Evolutionary conservation across 2,888 invertebrate species (phyloP), one percentile per base, ranked within the genome.

Genomic region (Sepiola atlantica): DNA sequence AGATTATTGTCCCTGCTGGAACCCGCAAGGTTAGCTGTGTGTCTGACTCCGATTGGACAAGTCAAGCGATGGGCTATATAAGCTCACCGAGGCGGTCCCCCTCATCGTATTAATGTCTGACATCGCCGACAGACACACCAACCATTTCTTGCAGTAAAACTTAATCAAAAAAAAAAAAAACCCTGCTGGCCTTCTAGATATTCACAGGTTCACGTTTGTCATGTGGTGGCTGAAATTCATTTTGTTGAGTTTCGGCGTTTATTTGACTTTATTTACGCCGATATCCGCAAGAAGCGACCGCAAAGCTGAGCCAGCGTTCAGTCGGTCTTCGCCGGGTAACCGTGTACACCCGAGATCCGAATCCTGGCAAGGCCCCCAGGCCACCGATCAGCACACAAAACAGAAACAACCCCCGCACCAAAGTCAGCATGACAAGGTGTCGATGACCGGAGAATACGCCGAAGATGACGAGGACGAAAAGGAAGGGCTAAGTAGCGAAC

Each of bases 201-300:
- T n/a, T 77, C 77, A 77, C 77, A 77, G 77, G 77, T n/a, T 77
- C 77, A 92, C 20, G 92, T 92, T 54, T 35, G 92, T 54, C 92
- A 92, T 92, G 92, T 92, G 45, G 35, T 92, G 92, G 92, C 55
- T 92, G 55, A 55, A 92, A 55, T 55, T 92, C 35, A 45, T 92
- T 45, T 3, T 45, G n/a, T 55, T 92, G 92, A n/a, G 28, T 45
- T 45, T 92, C 18, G 92, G 92, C n/a, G 54, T 92, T 18, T 92
- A n/a, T n/a, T 24, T 92, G n/a, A 54, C n/a, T 54, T 55, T 55
- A 6, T 54, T 92, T n/a, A 54, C 92, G 77, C n/a, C 77, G 77
- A 77, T 77, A 91, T 45, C 91, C 45, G 45, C 91, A 91, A 14
- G 91, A 91, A 91, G 91, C 91, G 91, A 91, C 24, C 91, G 91